Evolutionary conservation across 1,140 invertebrate genomes (phyloP).

Genomic region (Drosophila jambulina): DNA sequence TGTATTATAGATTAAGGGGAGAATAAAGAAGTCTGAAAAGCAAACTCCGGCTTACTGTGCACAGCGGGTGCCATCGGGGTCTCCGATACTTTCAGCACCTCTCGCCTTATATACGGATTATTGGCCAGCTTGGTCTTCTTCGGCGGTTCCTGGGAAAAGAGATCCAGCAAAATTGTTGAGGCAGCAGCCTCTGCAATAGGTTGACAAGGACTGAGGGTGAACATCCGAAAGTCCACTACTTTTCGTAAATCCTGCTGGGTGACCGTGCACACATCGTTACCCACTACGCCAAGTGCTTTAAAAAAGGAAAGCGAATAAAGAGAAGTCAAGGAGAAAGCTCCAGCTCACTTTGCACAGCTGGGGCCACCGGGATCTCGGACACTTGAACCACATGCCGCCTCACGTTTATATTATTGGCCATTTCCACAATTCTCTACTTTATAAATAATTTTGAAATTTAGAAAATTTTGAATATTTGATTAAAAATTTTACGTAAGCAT

Average conservation of each 20-base stretch:
- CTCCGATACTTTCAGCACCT: conserved; percentile 59
- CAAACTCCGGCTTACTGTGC: conserved; percentile 44
- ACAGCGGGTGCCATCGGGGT: conserved; percentile 50
- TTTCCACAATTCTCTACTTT: conserved; percentile 15
- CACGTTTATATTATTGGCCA: conserved; percentile 39
- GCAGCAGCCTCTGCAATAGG: background rate
- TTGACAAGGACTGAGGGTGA: conserved; percentile 43
- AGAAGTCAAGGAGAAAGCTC: no score
- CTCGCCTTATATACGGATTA: conserved; percentile 19
- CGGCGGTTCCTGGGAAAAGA: background rate
- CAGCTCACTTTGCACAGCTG: conserved; percentile 54
- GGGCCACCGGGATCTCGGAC: conserved; percentile 54
- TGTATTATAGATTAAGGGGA: background rate
- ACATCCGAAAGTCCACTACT: conserved; percentile 55
- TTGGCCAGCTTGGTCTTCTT: conserved; percentile 19
- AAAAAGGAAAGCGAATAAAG: background rate
- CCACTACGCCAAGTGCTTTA: conserved; percentile 61
- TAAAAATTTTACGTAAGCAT: background rate
- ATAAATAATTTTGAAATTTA: conserved; percentile 21
- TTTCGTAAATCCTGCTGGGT: conserved; percentile 71
- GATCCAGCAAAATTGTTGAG: conserved; percentile 4
- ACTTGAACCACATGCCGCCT: conserved; percentile 54
- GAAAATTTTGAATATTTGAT: conserved; percentile 9
- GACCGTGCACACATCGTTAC: conserved; percentile 56
- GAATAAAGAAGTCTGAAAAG: no score